Base-by-base conservation (phyloP, 1,140 invertebrate genomes). In the Cylas formicarius region DNA sequence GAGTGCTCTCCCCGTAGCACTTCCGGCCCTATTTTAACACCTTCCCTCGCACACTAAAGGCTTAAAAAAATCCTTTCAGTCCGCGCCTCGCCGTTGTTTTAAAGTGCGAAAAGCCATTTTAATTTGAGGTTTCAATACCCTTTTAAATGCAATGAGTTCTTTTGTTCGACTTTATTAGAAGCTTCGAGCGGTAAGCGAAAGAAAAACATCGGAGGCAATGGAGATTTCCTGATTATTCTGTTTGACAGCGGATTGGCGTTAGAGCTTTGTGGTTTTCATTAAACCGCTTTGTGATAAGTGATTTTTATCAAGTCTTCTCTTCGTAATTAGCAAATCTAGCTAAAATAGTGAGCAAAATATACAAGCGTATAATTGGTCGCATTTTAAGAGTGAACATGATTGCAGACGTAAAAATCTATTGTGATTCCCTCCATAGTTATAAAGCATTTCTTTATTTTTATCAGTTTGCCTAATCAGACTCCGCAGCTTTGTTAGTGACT, bases 1-100 rank as follows among this genome's bases (percentile, higher is more conserved):
- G 17, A 36, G 28, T 41, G 47, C 48, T 43, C 46, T 52, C 29
- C 23, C 28, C 34, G 45, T 49, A 35, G 39, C 41, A 50, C 48
- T 53, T 53, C 51, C 51, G 47, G 48, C 48, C 51, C 41, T 27
- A 42, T 53, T 53, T 53, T 48, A 35, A 50, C 51, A 53, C 51
- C 42, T 50, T 50, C 48, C 37, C 51, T 46, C 34, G 35, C 37
- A 35, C 38, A 36, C 22, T 21, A 36, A 21, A 35, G 28, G 17
- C 27, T 23, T 22, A 22, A 48, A 34, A 48, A 36, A 33, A 27
- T 42, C 40, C 37, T 31, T 41, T 9, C 14, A 14, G 21, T 23
- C 17, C 13, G 19, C 11, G 29, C 14, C 18, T 21, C 9, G 31
- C 26, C 43, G 32, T 50, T 50, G 48, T 43, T 39, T 50, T 10